Evolutionary conservation across 2,888 invertebrate genomes (phyloP).

Genomic region (Conistra vaccinii): DNA sequence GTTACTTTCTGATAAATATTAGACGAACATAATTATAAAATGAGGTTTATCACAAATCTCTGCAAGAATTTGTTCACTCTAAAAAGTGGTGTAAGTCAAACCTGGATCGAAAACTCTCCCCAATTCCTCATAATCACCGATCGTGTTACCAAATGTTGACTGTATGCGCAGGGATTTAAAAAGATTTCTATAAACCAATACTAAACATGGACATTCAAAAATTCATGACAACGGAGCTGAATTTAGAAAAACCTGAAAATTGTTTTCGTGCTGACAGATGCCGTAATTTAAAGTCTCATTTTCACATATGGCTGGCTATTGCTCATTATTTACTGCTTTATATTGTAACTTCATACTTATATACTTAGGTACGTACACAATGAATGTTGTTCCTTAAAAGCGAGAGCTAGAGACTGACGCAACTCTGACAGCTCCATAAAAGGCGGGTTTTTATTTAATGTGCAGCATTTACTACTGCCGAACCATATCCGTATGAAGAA

Average conservation of each 20-base stretch:
- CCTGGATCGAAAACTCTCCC: not conserved
- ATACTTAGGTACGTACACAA: conserved; percentile 14
- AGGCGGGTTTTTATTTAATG: conserved; percentile 41
- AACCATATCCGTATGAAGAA: conserved; percentile 51
- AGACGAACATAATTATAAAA: not conserved
- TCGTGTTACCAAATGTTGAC: not conserved
- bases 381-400: conserved; percentile 47
- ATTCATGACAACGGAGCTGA: not conserved
- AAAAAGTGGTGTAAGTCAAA: not conserved
- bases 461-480: conserved; percentile 29
- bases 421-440: conserved; percentile 38
- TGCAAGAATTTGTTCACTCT: not conserved
- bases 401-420: conserved; percentile 39
- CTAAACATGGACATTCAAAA: not conserved
- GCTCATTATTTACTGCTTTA: not conserved
- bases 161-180: not conserved
- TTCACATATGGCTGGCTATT: not conserved
- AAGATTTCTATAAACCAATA: not conserved
- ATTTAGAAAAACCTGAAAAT: not conserved
- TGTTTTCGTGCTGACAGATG: not conserved
- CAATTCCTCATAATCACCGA: not conserved
- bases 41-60: not conserved
- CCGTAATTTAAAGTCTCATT: not conserved
- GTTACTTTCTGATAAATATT: not conserved
- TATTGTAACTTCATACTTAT: not conserved